Conservation (phyloP, 2,113 vertebrate genomes). For the Trematomus loennbergii region DNA sequence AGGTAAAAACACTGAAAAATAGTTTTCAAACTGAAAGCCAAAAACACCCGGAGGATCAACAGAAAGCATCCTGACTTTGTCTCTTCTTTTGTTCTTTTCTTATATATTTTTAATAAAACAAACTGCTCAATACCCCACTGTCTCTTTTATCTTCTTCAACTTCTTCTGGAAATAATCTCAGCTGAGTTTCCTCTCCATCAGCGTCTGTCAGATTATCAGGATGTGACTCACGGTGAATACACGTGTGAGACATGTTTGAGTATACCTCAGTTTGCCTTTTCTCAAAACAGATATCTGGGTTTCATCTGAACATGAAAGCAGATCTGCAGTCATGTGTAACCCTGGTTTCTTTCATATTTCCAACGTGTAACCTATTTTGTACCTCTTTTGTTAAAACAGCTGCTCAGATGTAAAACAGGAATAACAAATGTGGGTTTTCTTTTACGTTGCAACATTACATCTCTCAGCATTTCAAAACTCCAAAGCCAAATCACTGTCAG, state of each 20-base stretch:
- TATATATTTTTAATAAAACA: neutral
- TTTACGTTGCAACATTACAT: neutral
- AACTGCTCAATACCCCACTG: neutral
- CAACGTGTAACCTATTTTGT: neutral
- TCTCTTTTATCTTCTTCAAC: neutral
- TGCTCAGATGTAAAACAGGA: neutral
- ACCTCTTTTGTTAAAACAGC: neutral
- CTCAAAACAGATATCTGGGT: neutral
- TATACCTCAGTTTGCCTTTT: neutral
- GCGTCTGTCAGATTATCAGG: neutral
- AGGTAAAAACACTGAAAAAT: constrained; percentile 14
- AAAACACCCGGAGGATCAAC: constrained; percentile 33
- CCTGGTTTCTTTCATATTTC: neutral
- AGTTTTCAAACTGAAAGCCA: constrained; percentile 12
- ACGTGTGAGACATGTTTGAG: neutral
- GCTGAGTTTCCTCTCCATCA: neutral
- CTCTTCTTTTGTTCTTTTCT: neutral
- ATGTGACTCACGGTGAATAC: neutral
- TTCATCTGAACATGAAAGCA: neutral
- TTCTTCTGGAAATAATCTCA: neutral
- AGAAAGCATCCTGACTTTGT: constrained; percentile 4
- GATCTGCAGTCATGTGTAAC: neutral
- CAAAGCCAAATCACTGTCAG: neutral
- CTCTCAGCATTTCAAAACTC: neutral
- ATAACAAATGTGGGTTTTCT: neutral